A percentile compares a stretch with the other conserved stretches of the same genome.
Conservation (phyloP, 2,113 vertebrate genomes). For the Zosterops hypoxanthus region DNA sequence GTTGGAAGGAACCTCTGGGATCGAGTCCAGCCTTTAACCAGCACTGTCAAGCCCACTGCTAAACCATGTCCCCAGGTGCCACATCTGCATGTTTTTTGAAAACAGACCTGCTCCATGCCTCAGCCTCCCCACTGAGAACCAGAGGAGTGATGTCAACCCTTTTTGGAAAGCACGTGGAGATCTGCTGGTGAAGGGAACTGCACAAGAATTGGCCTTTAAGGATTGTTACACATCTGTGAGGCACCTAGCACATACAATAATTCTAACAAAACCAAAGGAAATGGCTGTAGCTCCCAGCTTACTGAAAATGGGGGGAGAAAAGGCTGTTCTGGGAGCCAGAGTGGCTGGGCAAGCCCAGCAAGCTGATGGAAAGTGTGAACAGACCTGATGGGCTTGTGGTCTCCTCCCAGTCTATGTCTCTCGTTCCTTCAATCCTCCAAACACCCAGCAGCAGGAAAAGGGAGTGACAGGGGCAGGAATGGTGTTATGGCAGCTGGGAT, state of each 20-base stretch:
- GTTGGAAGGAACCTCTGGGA: neutral
- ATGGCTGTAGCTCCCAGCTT: neutral
- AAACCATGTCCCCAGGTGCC: neutral
- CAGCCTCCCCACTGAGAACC: neutral
- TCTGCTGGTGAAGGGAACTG: neutral
- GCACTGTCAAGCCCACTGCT: neutral
- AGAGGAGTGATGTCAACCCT: neutral
- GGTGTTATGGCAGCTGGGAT: neutral
- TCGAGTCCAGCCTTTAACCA: neutral
- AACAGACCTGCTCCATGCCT: neutral
- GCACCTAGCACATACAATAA: neutral
- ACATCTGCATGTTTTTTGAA: neutral
- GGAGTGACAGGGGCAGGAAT: neutral
- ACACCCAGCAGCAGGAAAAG: neutral
- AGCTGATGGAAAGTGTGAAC: neutral
- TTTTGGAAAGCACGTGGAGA: neutral
- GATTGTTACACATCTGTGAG: neutral
- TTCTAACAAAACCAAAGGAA: neutral
- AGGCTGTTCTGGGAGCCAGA: neutral
- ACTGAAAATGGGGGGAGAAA: neutral
- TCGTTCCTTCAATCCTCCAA: neutral
- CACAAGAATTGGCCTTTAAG: neutral
- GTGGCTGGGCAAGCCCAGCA: neutral
- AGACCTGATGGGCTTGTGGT: neutral
- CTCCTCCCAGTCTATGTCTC: fast-evolving